Evolutionary conservation across 2,888 invertebrate genomes (phyloP).

Genomic region (Scaptomyza caliginosa): DNA sequence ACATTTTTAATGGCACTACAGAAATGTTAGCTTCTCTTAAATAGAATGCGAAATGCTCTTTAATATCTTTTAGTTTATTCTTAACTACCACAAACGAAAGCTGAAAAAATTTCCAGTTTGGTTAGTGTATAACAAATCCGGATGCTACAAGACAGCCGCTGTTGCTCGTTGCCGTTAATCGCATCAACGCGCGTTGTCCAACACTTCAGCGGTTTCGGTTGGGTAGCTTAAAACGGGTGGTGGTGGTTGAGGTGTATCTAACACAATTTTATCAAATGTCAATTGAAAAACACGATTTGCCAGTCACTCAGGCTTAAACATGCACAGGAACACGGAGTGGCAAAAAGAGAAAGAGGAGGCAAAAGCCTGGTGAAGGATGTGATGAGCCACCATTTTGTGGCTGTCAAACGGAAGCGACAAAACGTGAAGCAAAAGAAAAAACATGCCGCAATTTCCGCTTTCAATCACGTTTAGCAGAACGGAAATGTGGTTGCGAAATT

Average conservation of each 20-base stretch:
- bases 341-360: neutral
- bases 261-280: conserved; percentile 73
- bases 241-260: conserved; percentile 17
- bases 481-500: conserved; percentile 64
- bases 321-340: neutral
- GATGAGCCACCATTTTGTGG: conserved; percentile 54
- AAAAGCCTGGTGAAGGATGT: conserved; percentile 13
- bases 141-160: neutral
- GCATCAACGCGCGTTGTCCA: conserved; percentile 48
- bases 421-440: conserved; percentile 36
- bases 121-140: conserved; percentile 9
- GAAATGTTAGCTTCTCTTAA: neutral
- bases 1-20: conserved; percentile 10
- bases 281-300: conserved; percentile 70
- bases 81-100: too few relatives aligned
- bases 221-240: neutral
- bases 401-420: conserved; percentile 63
- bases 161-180: conserved; percentile 43
- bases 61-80: too few relatives aligned
- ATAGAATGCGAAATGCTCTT: neutral
- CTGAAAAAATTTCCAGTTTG: neutral
- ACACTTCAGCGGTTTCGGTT: conserved; percentile 39
- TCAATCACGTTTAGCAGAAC: conserved; percentile 66
- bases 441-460: conserved; percentile 69
- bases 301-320: conserved; percentile 45